A percentile compares a stretch with the other conserved stretches of the same genome.
phyloP scores from a whole-genome alignment of 2,888 invertebrate genomes.

The Hyposoter dolosus region DNA sequence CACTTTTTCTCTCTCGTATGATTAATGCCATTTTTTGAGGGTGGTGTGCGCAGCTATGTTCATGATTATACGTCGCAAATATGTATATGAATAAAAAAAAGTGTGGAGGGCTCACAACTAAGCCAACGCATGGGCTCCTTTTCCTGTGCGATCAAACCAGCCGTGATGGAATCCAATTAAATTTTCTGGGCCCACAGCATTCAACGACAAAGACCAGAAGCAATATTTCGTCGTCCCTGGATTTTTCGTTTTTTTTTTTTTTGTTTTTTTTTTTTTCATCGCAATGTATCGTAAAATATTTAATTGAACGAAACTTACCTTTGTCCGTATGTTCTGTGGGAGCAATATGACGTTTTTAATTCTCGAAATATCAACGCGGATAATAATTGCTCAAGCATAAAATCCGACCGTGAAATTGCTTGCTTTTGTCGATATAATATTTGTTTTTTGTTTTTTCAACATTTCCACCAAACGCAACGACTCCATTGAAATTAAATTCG shows the following conservation, averaged over 20 bases:
- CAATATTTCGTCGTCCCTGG: conserved; percentile 31
- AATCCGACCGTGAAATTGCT: not conserved
- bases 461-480: not conserved
- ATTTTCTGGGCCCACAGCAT: conserved; percentile 52
- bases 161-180: conserved; percentile 69
- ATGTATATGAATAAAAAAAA: not conserved
- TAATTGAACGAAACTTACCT: conserved; percentile 22
- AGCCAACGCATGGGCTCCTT: conserved; percentile 54
- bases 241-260: not conserved
- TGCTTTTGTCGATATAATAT: not conserved
- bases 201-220: conserved; percentile 26
- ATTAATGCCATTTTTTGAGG: conserved; percentile 83
- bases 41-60: conserved; percentile 61
- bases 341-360: not conserved
- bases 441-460: not conserved
- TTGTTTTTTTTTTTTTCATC: conserved; percentile 23
- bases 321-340: not conserved
- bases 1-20: conserved; percentile 74
- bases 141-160: conserved; percentile 67
- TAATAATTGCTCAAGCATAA: not conserved
- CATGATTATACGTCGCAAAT: conserved; percentile 12
- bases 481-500: not conserved
- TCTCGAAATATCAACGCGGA: not conserved
- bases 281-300: conserved; percentile 14
- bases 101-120: conserved; percentile 25